Evolutionary conservation across 2,113 vertebrate species (phyloP).

Genomic region (Eidolon helvum): DNA sequence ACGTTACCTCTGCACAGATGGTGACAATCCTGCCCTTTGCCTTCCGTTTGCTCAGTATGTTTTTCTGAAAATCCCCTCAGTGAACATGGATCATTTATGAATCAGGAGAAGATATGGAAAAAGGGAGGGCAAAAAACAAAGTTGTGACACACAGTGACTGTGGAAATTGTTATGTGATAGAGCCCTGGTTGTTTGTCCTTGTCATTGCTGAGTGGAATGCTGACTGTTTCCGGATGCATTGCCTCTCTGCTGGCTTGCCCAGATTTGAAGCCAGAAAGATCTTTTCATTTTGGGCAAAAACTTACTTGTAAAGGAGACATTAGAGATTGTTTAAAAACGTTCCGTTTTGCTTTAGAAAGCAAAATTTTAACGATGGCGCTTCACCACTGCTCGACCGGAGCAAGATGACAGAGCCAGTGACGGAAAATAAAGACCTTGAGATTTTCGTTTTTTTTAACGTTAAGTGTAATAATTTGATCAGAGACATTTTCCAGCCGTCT

Average conservation of each 20-base stretch:
- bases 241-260: background rate
- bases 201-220: rapidly evolving
- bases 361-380: background rate
- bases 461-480: background rate
- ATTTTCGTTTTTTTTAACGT: rapidly evolving
- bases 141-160: too few relatives aligned
- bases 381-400: background rate
- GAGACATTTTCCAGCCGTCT: background rate
- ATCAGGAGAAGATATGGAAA: background rate
- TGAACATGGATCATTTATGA: background rate
- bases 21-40: background rate
- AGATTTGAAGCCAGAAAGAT: background rate
- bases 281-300: background rate
- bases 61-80: background rate
- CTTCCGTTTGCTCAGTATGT: background rate
- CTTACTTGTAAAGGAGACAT: background rate
- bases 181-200: background rate
- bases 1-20: too few relatives aligned
- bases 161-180: background rate
- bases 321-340: background rate
- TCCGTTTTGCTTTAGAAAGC: background rate
- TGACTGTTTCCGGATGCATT: background rate
- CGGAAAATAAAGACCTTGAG: background rate
- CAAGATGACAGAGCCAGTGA: background rate
- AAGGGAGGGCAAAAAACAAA: background rate